Base-by-base conservation (phyloP, 2,797 vertebrate species). In the Oophaga sylvatica region DNA sequence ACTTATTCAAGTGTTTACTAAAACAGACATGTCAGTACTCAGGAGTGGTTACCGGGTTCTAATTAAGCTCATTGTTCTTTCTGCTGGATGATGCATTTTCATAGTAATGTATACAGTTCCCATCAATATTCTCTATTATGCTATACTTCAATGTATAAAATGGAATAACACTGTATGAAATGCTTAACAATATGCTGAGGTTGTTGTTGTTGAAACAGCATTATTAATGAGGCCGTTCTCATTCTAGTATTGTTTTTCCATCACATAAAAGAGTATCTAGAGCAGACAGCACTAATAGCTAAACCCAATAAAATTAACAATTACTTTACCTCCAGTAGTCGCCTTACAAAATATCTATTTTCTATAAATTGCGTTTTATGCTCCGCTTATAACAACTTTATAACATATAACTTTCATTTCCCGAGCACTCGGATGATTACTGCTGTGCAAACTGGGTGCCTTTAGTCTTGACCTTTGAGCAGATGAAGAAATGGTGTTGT, bases 391-490 rank as follows among this genome's bases (percentile, higher is more conserved):
- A 81, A 80, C 87, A 85, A 75, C 67, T 85, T 81, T 77, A 70
- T 77, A 76, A 80, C 83, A 81, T 57, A 84, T 35, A 85, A 57
- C 59, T 81, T 67, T 85, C 22, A 77, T 85, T 85, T 68, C 78
- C 29, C 20, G 48, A 48, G 85, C 65, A 15, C 48, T 16, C 60
- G 3, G 70, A 70, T 85, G 83, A 88, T 85, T 71, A 45, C 70
- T 59, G 62, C 45, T 19, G 63, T 68, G 70, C 77, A 81, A 81
- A 81, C 67, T 31, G 76, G 53, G 62, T 81, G 79, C 22, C 48
- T 76, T 85, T 63, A 73, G 82, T 76, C 73, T 20, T 88, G 87
- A 88, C 87, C 87, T 88, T 81, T 85, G 60, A 71, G n/a, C 26
- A 29, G 76, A 76, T 16, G 45, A 65, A 70, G 35, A 88, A 73